Percentiles rank a stretch among this genome's conserved stretches.
Evolutionary conservation across 2,113 vertebrate species (phyloP).

Genomic region (Daphoenositta chrysoptera): DNA sequence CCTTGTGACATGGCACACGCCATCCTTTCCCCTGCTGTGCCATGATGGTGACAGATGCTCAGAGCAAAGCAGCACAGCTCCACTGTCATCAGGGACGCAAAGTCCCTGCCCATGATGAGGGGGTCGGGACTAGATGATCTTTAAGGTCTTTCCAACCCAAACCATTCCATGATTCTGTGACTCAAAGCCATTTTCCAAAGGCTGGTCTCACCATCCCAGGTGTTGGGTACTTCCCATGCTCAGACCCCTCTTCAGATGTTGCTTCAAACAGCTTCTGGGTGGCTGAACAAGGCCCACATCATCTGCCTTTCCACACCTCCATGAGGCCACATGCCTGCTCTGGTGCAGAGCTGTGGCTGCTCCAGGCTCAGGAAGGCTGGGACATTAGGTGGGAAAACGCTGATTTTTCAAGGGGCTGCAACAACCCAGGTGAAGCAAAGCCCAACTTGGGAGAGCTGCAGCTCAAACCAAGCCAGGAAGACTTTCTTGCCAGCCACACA

Average conservation of each 20-base stretch:
- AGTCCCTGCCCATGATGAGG: not conserved
- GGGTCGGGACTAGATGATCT: not conserved
- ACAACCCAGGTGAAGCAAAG: not conserved
- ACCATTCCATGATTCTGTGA: not conserved
- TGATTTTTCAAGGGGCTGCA: not conserved
- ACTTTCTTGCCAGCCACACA: not conserved
- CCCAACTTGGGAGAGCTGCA: not conserved
- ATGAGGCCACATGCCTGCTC: not conserved
- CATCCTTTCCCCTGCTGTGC: not conserved
- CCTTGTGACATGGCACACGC: rapidly evolving
- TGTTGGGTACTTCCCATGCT: not conserved
- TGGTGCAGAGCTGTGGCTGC: not conserved
- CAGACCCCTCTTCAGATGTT: not conserved
- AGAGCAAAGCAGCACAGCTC: not conserved
- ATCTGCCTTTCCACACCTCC: not conserved
- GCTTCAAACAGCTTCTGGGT: not conserved
- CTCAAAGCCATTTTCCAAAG: not conserved
- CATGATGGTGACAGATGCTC: not conserved
- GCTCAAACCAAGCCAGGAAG: not conserved
- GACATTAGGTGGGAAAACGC: not conserved
- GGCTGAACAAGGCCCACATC: not conserved
- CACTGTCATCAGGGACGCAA: not conserved
- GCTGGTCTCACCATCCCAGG: not conserved
- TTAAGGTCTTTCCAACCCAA: not conserved
- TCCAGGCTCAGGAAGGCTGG: not conserved